Conservation (phyloP, 1,140 invertebrate species). For the Microvelia longipes region DNA sequence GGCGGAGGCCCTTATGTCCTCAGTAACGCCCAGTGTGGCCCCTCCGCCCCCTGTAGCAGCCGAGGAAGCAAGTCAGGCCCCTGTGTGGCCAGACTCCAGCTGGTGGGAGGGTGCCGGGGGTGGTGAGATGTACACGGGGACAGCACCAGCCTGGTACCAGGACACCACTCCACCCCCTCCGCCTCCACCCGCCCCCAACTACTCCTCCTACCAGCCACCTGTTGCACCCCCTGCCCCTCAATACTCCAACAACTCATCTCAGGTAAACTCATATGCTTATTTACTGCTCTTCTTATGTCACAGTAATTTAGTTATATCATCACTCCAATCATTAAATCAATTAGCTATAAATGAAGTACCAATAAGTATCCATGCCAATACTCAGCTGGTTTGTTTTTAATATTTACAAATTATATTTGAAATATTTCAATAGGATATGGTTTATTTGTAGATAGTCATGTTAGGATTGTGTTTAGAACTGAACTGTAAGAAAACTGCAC, state of each 20-base stretch:
- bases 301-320: too few relatives aligned
- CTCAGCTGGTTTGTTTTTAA: too few relatives aligned
- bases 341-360: too few relatives aligned
- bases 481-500: too few relatives aligned
- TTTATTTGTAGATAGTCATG: too few relatives aligned
- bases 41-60: constrained; percentile 25
- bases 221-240: background rate
- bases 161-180: background rate
- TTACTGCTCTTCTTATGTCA: too few relatives aligned
- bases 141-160: background rate
- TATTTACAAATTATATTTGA: too few relatives aligned
- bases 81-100: constrained; percentile 32
- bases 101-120: constrained; percentile 30
- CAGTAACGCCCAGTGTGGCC: constrained; percentile 30
- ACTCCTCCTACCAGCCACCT: background rate
- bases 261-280: background rate
- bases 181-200: background rate
- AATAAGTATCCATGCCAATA: too few relatives aligned
- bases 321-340: too few relatives aligned
- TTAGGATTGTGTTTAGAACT: too few relatives aligned
- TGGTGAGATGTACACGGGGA: too few relatives aligned
- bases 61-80: constrained; percentile 28
- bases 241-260: background rate
- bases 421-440: too few relatives aligned
- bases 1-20: constrained; percentile 72